Evolutionary conservation across 2,888 invertebrate genomes (phyloP), one percentile per base, ranked within the genome.

Genomic region (Idaea biselata): DNA sequence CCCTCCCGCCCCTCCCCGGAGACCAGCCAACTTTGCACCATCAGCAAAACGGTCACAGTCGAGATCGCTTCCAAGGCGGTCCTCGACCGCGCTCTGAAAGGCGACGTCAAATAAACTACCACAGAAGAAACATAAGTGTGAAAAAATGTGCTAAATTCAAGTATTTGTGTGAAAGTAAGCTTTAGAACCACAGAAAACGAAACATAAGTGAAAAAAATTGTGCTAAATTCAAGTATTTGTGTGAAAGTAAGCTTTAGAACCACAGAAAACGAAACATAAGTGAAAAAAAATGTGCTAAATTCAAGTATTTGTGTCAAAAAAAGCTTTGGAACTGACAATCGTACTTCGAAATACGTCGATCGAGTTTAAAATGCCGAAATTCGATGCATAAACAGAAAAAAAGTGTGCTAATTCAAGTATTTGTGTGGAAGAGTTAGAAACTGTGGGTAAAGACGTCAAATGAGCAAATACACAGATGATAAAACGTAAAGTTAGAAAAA

Each of bases 21-120:
- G 54, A 80, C 83, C 53, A 79, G 79, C 5, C 88, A 87, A 32
- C 74, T 93, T 7, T 80, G 88, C 18, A 93, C 93, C 64, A 93
- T 93, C 77, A 93, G 93, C 81, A 88, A 86, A 62, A 86, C 91
- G 0, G 93, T 93, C 64, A 93, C 93, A 53, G 92, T 93, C 31
- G 93, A 93, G 61, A 93, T 93, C 57, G 88, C 89, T 0, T 86
- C 90, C 31, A 91, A 91, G 60, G 79, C 84, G 0, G 84, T 89
- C 0, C 82, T 91, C 31, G 89, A 91, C 8, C 78, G 81, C 16
- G 90, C 91, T 0, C 76, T 91, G 1, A 91, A 91, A 68, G 90
- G 89, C 14, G 91, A 91, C 33, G 70, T 74, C 55, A 84, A 84
- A 61, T 78, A 79, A 5, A 25, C 25, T 1, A 25, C 25, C 25